Evolutionary conservation across 2,113 vertebrate genomes (phyloP).

Genomic region (Orthonyx spaldingii): DNA sequence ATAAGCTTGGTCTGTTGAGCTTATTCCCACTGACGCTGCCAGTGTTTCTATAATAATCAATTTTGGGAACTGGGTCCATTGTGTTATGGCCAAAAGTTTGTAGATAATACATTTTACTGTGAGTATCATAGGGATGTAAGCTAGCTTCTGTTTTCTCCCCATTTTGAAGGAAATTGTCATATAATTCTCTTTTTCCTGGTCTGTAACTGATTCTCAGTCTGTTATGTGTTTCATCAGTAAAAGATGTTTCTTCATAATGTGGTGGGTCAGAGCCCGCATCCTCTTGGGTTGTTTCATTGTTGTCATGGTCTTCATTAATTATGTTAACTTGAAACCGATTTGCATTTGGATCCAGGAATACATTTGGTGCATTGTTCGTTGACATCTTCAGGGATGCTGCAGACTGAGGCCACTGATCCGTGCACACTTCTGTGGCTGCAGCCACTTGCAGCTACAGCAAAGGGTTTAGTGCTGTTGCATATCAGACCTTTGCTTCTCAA

Average conservation of each 20-base stretch:
- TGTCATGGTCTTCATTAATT: constrained; percentile 68
- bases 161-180: constrained; percentile 70
- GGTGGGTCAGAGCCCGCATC: constrained; percentile 76
- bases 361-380: constrained; percentile 68
- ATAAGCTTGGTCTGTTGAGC: constrained; percentile 85
- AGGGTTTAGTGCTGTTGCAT: not conserved
- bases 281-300: constrained; percentile 42
- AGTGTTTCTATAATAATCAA: constrained; percentile 93
- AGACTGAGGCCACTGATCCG: not conserved
- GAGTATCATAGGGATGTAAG: constrained; percentile 77
- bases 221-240: constrained; percentile 70
- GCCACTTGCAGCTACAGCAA: not conserved
- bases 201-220: constrained; percentile 73
- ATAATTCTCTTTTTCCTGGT: constrained; percentile 68
- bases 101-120: constrained; percentile 77
- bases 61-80: constrained; percentile 87
- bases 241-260: constrained; percentile 83
- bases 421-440: not conserved
- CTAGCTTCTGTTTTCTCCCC: constrained; percentile 78
- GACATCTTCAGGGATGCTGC: constrained; percentile 64
- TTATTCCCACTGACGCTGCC: constrained; percentile 90
- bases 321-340: constrained; percentile 79
- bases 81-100: constrained; percentile 94
- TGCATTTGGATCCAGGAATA: constrained; percentile 68
- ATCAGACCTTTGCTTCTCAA: not conserved